phyloP scores from a whole-genome alignment of 2,113 vertebrate species.

The Smithornis capensis region DNA sequence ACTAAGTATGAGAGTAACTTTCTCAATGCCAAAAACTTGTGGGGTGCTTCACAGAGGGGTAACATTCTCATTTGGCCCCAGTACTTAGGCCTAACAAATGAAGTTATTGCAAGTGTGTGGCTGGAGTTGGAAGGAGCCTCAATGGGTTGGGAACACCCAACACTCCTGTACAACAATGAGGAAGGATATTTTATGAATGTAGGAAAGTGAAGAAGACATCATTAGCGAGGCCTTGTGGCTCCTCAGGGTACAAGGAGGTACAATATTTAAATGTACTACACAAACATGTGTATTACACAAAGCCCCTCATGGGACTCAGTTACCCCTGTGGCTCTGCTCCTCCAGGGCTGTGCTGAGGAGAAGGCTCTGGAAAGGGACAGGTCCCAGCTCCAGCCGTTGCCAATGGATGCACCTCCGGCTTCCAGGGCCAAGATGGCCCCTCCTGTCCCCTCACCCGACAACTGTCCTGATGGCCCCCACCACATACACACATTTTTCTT shows the following conservation, averaged over 20 bases:
- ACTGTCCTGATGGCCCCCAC: rapidly evolving
- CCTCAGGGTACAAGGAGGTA: background rate
- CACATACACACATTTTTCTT: rapidly evolving
- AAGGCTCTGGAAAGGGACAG: background rate
- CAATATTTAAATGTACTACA: background rate
- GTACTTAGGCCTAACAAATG: background rate
- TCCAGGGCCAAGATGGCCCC: background rate
- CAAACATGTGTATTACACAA: background rate
- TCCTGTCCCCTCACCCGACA: rapidly evolving
- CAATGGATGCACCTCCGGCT: rapidly evolving
- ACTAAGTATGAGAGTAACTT: background rate
- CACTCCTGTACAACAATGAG: background rate
- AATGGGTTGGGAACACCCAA: rapidly evolving
- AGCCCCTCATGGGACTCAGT: background rate
- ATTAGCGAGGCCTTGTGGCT: background rate
- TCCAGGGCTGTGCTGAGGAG: background rate
- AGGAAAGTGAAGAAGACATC: background rate
- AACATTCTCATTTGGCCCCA: background rate
- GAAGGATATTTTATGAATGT: rapidly evolving
- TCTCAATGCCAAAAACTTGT: background rate
- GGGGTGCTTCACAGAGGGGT: background rate
- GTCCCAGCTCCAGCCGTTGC: background rate
- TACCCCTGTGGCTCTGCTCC: background rate
- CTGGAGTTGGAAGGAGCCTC: background rate
- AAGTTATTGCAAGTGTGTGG: rapidly evolving